Evolutionary conservation across 53 echinoderm and acorn worm species (phyloP), one percentile per base, ranked within the genome.

Genomic region (Henricia sp.): DNA sequence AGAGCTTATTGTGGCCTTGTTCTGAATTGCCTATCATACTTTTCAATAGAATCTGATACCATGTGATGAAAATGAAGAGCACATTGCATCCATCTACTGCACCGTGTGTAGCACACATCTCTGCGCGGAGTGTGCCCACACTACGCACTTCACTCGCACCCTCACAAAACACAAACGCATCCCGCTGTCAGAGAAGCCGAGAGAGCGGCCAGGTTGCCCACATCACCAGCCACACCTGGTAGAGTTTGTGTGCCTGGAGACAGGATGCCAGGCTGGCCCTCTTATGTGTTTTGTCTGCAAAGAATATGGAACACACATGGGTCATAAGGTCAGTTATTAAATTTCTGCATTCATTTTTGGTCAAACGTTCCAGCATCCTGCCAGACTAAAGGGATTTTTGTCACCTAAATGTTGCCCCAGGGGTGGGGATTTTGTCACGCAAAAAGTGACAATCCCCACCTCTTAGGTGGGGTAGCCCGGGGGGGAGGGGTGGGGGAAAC

Each of bases 231-330:
- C 95, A 26, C 95, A 95, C 52, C 75, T 91, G 37, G 83, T 95
- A 36, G 95, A 95, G 89, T 95, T 93, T 93, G 91, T 91, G 14
- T 95, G 95, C 39, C 29, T 83, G 85, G 95, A 95, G 83, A 36
- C 53, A 4, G 86, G 86, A 9, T 95, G 95, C 85, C 74, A 69
- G 52, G 88, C 85, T 3, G 85, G 74, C 66, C 88, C 88, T 26
- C 82, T 95, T 40, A 95, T 95, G 93, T 95, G 95, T 44, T 93
- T 90, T 48, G 83, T 95, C 17, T 95, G 95, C 59, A 95, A 93
- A 62, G 95, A 95, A 62, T 93, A 93, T 32, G 95, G 95, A 11
- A 93, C 70, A 10, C 95, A 95, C 70, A 80, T 82, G 50, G 88
- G 88, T 13, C 95, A 95, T 25, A 95, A 93, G 95, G 95, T 95